Conservation (phyloP, 1,140 invertebrate species). For the Nymphalis io region DNA sequence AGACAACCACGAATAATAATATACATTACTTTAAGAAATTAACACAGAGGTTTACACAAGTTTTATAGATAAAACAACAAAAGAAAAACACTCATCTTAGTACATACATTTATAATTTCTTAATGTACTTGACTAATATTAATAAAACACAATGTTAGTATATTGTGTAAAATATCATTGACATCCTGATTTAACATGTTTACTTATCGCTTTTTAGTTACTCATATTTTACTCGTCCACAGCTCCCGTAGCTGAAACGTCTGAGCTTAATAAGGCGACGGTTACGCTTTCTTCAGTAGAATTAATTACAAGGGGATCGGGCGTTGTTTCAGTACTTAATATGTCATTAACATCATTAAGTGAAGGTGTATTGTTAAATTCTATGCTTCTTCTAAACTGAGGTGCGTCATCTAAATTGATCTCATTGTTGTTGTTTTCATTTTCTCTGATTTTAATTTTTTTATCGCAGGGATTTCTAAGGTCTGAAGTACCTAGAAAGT, state of each 20-base stretch:
- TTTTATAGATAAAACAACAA: too few relatives aligned
- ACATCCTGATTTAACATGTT: too few relatives aligned
- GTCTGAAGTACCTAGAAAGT: conserved; percentile 9
- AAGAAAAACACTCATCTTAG: too few relatives aligned
- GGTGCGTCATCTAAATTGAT: neutral
- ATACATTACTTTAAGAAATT: too few relatives aligned
- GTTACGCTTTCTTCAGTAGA: neutral
- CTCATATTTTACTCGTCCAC: neutral
- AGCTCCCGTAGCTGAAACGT: neutral
- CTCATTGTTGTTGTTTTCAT: neutral
- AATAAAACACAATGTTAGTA: too few relatives aligned
- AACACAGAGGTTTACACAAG: too few relatives aligned
- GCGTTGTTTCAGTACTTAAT: neutral
- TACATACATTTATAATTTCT: too few relatives aligned
- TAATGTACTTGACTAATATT: too few relatives aligned
- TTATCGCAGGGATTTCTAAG: conserved; percentile 16
- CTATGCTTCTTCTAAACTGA: neutral
- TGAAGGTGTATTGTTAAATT: neutral
- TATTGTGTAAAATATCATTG: too few relatives aligned
- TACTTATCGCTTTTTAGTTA: neutral
- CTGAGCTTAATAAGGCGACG: neutral
- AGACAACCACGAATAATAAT: too few relatives aligned
- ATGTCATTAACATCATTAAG: neutral
- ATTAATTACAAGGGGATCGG: neutral
- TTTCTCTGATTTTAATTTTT: neutral